A percentile compares a stretch with the other conserved stretches of the same genome.
phyloP scores from a whole-genome alignment of 1,140 invertebrate species.

The Cyclina sinensis region DNA sequence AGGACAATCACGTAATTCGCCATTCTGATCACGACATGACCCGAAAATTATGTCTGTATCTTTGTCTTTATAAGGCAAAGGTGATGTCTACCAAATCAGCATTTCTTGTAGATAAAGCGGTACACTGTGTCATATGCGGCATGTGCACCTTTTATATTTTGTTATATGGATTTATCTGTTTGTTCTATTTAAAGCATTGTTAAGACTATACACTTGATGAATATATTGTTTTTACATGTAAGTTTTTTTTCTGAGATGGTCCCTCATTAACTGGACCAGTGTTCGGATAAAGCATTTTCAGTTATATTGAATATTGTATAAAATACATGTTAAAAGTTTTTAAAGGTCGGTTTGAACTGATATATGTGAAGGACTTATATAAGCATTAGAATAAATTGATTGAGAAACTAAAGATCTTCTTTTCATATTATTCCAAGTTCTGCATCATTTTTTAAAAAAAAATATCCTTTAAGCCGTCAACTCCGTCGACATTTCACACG shows the following conservation, averaged over 20 bases:
- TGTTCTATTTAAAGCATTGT: background rate
- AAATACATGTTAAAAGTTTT: background rate
- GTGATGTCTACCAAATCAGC: background rate
- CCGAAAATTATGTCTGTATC: background rate
- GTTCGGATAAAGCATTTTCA: background rate
- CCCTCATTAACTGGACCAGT: background rate
- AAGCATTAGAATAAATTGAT: no score
- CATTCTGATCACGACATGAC: no score
- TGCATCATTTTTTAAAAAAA: no score
- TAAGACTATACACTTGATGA: background rate
- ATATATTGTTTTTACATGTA: background rate
- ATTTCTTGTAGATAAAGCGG: background rate
- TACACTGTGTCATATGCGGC: background rate
- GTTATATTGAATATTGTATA: background rate
- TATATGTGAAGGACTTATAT: no score
- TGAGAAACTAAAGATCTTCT: no score
- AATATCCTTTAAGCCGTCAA: no score
- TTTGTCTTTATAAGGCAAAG: background rate
- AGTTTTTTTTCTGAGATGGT: background rate
- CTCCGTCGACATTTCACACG: no score
- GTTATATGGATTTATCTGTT: background rate
- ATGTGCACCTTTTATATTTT: background rate
- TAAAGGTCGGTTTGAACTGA: no score
- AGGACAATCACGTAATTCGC: no score
- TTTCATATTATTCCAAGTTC: no score